phyloP scores from a whole-genome alignment of 2,797 vertebrate species.

The Capromys pilorides region DNA sequence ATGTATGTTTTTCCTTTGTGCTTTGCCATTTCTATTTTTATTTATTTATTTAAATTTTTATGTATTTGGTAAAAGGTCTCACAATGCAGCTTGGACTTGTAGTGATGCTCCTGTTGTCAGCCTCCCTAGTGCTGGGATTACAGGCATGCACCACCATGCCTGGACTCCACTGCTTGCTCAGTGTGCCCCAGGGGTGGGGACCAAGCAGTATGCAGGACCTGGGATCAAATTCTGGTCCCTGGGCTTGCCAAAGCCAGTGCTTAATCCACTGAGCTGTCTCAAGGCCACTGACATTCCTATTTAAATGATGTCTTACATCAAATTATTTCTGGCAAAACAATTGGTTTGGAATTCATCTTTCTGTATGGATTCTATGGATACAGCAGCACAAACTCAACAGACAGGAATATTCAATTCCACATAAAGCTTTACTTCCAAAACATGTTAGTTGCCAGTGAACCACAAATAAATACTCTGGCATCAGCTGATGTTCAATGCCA shows the following conservation, averaged over 20 bases:
- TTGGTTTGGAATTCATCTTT: neutral
- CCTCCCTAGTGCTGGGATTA: no score
- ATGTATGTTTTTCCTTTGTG: neutral
- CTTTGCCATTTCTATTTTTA: neutral
- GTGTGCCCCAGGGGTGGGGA: no score
- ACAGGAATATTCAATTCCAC: neutral
- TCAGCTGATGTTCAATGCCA: neutral
- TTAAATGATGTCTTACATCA: slow-evolving; percentile 5
- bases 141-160: no score
- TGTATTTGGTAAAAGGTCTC: no score
- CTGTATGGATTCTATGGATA: neutral
- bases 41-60: no score
- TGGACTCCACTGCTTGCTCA: no score
- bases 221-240: no score
- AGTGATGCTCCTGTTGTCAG: no score
- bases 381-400: neutral
- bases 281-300: neutral
- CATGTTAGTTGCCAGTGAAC: neutral
- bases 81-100: no score
- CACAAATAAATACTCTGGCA: neutral
- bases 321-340: slow-evolving; percentile 32
- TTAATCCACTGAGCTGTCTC: no score
- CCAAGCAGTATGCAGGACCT: no score
- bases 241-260: no score
- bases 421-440: neutral